Evolutionary conservation across 2,113 vertebrate genomes (phyloP), one percentile per base, ranked within the genome.

Genomic region (Mugil cephalus): DNA sequence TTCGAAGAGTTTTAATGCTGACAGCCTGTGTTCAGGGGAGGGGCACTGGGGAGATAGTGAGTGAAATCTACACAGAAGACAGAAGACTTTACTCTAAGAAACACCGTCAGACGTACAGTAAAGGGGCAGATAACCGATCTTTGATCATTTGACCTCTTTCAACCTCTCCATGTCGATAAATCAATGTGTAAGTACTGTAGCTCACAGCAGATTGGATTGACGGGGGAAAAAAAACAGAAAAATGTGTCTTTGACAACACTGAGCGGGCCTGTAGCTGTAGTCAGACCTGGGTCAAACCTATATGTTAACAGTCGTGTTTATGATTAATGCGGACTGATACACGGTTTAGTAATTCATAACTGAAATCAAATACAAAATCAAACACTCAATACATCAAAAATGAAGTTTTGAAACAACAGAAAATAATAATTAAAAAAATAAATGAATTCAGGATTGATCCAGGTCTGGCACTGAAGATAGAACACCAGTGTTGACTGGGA

Each of bases 51-150:
- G 54, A 59, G 15, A 76, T 18, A 14, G 30, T 38, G 62, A 74
- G 39, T 55, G 38, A 48, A 64, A 69, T 58, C 50, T 47, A 58
- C 63, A 64, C 11, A 67, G 61, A 77, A 67, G 61, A 77, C 18
- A 73, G 48, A 59, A 19, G 24, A 70, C 39, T 62, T 72, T 35
- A 69, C 43, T 19, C 35, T 66, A 40, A 69, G 2, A 80, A 67
- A 79, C 63, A 61, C 24, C 21, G 67, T 68, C 56, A 69, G 64
- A 70, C 51, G 19, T 68, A 69, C 60, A 61, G n/a, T 17, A 54
- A 14, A 6, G 7, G 11, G 35, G 24, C 12, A 3, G 12, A 64
- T 59, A 9, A 50, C 3, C 35, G 54, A 70, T 50, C 39, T 59
- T 62, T 59, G 18, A 72, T 55, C 19, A 34, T 45, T 24, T 71